phyloP scores from a whole-genome alignment of 2,113 vertebrate genomes.

The Plecturocebus donacophilus region DNA sequence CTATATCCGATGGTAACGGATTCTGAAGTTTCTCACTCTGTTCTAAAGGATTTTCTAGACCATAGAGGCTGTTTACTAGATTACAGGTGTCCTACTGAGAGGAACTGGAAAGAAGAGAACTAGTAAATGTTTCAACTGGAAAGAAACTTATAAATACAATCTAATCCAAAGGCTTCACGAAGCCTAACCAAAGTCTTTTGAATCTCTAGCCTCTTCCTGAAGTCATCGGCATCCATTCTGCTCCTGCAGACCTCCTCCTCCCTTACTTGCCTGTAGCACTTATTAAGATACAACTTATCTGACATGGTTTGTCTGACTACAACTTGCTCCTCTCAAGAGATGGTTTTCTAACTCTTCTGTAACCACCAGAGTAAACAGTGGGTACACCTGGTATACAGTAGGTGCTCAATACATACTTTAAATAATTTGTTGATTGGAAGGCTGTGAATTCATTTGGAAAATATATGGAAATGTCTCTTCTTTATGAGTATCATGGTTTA shows the following conservation, averaged over 20 bases:
- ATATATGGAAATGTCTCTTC: not conserved
- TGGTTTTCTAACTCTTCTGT: not conserved
- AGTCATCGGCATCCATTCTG: not conserved
- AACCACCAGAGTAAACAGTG: not conserved
- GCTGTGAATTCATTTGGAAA: constrained; percentile 46
- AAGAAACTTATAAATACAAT: not conserved
- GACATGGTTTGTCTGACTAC: not conserved
- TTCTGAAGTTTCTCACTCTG: constrained; percentile 53
- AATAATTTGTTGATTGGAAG: not conserved
- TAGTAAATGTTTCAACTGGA: not conserved
- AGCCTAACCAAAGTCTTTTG: not conserved
- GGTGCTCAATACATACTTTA: not conserved
- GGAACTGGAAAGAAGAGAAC: not conserved
- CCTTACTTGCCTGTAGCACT: not conserved
- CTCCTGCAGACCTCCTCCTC: not conserved
- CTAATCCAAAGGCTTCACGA: not conserved
- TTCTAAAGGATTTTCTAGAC: not conserved
- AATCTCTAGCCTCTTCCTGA: not conserved
- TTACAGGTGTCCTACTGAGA: not conserved
- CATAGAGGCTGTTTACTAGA: not conserved
- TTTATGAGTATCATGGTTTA: not conserved
- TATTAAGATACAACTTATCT: not conserved
- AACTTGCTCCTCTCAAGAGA: not conserved
- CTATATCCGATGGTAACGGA: constrained; percentile 36
- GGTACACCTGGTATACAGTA: not conserved